Evolutionary conservation across 2,113 vertebrate species (phyloP).

Genomic region (Anarhynchus alexandrinus): DNA sequence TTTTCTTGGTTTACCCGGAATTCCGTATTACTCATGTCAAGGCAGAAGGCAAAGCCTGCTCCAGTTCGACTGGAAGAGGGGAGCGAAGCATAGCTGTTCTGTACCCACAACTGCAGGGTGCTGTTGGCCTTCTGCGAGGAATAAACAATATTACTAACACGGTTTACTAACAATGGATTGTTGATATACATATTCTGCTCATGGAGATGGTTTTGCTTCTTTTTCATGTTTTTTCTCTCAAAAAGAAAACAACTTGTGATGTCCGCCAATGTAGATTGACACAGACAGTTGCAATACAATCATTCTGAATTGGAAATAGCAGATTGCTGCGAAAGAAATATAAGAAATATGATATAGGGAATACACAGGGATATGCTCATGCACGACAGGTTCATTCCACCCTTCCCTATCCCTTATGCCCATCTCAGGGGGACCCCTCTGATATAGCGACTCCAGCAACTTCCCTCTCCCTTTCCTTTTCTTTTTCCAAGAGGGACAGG

Average conservation of each 20-base stretch:
- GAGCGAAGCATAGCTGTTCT: neutral
- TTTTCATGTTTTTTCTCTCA: neutral
- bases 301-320: neutral
- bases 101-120: neutral
- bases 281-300: neutral
- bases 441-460: neutral
- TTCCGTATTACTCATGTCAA: neutral
- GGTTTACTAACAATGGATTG: neutral
- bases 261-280: neutral
- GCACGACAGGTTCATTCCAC: neutral
- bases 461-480: neutral
- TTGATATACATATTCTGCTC: neutral
- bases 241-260: neutral
- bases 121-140: neutral
- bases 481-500: too few relatives aligned
- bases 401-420: neutral
- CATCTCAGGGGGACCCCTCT: neutral
- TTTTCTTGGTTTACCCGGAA: neutral
- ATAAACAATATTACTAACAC: neutral
- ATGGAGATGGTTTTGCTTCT: neutral
- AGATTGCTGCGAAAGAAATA: neutral
- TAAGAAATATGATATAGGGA: neutral
- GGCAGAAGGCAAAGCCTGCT: neutral
- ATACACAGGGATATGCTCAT: neutral
- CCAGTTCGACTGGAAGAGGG: neutral